phyloP scores from a whole-genome alignment of 2,888 invertebrate species.

The Tethea ocularis region DNA sequence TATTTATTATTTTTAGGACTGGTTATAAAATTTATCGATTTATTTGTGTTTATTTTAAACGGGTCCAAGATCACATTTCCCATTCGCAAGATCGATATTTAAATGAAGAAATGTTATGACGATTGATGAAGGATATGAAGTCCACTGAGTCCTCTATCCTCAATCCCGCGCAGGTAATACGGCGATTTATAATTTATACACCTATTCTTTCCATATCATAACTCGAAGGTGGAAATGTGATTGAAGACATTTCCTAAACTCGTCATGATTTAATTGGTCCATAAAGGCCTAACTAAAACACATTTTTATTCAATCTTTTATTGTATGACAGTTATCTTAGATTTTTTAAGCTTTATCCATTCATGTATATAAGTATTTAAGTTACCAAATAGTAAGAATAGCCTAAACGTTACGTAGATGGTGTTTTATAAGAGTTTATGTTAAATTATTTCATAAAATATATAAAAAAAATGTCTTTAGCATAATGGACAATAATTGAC shows the following conservation, averaged over 20 bases:
- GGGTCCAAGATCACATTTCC: neutral
- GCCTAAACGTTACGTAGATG: slow-evolving; percentile 11
- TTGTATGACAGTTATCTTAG: slow-evolving; percentile 6
- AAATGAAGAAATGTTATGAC: too few species aligned
- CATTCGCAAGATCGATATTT: neutral
- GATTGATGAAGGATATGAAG: neutral
- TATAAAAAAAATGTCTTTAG: slow-evolving; percentile 1
- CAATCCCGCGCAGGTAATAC: neutral
- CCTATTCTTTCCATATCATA: neutral
- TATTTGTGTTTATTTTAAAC: neutral
- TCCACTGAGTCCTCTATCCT: neutral
- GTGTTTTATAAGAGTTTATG: neutral
- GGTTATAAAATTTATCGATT: neutral
- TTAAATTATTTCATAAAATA: neutral
- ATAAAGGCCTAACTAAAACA: neutral
- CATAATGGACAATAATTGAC: neutral
- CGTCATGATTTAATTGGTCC: neutral
- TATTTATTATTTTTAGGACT: neutral
- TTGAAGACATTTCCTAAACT: neutral
- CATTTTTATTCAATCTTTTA: neutral
- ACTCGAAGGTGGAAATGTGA: neutral
- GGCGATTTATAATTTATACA: too few species aligned
- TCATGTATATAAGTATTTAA: slow-evolving; percentile 15
- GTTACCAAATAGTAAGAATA: slow-evolving; percentile 16
- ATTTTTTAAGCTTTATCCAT: slow-evolving; percentile 9